These are phyloP conservation scores for Argyrosomus regius DNA, from an alignment of 2,797 vertebrate genomes.

Conservation along the genomic window DNA sequence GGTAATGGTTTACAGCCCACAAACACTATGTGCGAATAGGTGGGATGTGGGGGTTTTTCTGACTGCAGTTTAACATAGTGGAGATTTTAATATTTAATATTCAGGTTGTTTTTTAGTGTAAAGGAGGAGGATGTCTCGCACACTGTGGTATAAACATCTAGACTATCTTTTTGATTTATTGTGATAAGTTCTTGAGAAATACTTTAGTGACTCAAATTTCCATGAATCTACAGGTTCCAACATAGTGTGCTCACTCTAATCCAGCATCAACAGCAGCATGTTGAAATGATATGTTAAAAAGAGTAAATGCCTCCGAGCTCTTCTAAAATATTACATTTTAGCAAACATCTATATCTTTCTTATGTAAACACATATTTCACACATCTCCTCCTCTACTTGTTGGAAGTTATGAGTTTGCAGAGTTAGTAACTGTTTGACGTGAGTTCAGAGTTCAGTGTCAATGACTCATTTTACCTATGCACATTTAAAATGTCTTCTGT, in stretches of 20 bases:
- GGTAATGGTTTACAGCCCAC: neutral
- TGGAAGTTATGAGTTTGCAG: neutral
- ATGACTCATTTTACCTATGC: constrained; percentile 1
- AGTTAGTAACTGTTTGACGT: constrained; percentile 26
- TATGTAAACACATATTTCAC: neutral
- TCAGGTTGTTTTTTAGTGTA: neutral
- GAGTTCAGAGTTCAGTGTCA: constrained; percentile 18
- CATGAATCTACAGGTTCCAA: neutral
- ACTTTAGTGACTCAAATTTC: neutral
- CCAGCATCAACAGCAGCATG: neutral
- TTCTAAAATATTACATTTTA: neutral
- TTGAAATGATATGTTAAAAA: neutral
- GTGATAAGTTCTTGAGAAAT: neutral
- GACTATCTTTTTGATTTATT: constrained; percentile 8
- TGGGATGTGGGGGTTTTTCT: neutral
- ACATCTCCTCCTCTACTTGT: neutral
- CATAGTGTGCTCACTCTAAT: neutral
- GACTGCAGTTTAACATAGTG: neutral
- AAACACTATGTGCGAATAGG: neutral
- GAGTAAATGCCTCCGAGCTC: neutral
- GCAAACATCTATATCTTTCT: neutral
- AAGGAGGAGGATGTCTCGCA: neutral
- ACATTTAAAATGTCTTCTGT: neutral
- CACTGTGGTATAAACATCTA: neutral
- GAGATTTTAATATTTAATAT: neutral